Evolutionary conservation across 2,888 invertebrate genomes (phyloP).

Genomic region (Therioaphis trifolii): DNA sequence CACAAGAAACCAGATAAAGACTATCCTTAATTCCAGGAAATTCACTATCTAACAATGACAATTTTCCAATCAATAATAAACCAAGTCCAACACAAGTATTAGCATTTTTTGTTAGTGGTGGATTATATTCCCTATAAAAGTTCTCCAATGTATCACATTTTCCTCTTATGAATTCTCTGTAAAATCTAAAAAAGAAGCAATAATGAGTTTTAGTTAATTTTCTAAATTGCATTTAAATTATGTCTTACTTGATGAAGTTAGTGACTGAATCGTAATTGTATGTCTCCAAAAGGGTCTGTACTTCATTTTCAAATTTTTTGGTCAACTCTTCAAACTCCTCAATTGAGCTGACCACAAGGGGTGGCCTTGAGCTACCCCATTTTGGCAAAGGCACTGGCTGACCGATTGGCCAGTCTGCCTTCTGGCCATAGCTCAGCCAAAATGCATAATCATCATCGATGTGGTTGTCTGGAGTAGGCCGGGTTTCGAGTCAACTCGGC

Average conservation of each 20-base stretch:
- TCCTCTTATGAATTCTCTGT: slow-evolving; percentile 73
- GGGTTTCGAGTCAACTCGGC: slow-evolving; percentile 94
- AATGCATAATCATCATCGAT: slow-evolving; percentile 43
- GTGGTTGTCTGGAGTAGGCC: slow-evolving; percentile 43
- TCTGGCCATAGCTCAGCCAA: slow-evolving; percentile 60
- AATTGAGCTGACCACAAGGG: slow-evolving; percentile 71
- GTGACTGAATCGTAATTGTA: slow-evolving; percentile 91
- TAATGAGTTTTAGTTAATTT: background rate
- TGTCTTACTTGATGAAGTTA: slow-evolving; percentile 77
- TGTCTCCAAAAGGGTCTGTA: slow-evolving; percentile 83
- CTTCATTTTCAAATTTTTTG: slow-evolving; percentile 81
- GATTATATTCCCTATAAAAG: slow-evolving; percentile 82
- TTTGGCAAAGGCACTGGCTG: slow-evolving; percentile 82
- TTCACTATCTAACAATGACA: slow-evolving; percentile 74
- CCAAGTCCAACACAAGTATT: slow-evolving; percentile 92
- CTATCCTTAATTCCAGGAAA: slow-evolving; percentile 73
- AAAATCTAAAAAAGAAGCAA: slow-evolving; percentile 72
- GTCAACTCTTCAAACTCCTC: slow-evolving; percentile 83
- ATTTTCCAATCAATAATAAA: slow-evolving; percentile 79
- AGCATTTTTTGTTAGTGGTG: slow-evolving; percentile 81
- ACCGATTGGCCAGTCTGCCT: slow-evolving; percentile 75
- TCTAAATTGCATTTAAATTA: background rate
- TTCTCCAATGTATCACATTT: slow-evolving; percentile 73
- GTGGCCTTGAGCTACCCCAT: slow-evolving; percentile 72
- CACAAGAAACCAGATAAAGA: slow-evolving; percentile 85